Evolutionary conservation across 2,888 invertebrate genomes (phyloP).

Genomic region (Coremacera marginata): DNA sequence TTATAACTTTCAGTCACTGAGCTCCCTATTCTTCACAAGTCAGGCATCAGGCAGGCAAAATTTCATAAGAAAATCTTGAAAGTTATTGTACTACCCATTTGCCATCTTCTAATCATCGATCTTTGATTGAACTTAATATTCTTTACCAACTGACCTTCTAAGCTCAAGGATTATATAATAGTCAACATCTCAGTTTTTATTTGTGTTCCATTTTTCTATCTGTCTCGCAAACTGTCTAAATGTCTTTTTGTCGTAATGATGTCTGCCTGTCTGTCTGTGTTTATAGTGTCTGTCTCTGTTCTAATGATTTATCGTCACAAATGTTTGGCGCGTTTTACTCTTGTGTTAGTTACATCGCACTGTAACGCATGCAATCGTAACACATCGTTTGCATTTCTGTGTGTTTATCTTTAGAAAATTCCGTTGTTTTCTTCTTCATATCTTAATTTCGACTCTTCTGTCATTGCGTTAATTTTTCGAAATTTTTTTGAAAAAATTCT

Average conservation of each 20-base stretch:
- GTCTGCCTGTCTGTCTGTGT: neutral
- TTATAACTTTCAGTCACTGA: no score
- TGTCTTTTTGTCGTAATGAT: neutral
- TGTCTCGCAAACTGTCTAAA: neutral
- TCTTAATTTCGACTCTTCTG: neutral
- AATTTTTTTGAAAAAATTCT: neutral
- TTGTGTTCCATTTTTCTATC: neutral
- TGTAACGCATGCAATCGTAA: neutral
- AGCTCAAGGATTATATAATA: neutral
- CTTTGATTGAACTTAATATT: no score
- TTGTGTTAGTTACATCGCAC: conserved; percentile 16
- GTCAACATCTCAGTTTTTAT: neutral
- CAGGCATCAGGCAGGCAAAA: no score
- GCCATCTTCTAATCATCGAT: no score
- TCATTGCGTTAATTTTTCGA: neutral
- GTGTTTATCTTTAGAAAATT: conserved; percentile 29
- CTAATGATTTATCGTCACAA: conserved; percentile 63
- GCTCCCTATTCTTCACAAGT: no score
- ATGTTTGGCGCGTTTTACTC: conserved; percentile 51
- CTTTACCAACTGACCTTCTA: neutral
- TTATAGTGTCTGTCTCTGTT: neutral
- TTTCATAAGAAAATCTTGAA: no score
- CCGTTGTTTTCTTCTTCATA: neutral
- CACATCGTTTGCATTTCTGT: conserved; percentile 11
- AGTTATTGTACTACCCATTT: no score